phyloP scores from a whole-genome alignment of 2,797 vertebrate species.

The Echiichthys vipera region DNA sequence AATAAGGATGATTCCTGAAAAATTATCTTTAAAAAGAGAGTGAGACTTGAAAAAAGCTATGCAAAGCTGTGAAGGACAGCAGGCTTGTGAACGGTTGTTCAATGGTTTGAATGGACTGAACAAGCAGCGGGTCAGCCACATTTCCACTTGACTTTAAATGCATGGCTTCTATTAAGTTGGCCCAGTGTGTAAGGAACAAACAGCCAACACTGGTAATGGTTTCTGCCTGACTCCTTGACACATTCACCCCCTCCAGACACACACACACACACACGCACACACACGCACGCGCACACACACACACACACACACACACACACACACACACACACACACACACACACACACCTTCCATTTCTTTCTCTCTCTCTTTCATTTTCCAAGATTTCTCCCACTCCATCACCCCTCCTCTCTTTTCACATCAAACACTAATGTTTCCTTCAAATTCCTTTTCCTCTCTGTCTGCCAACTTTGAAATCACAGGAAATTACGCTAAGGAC shows the following conservation, averaged over 20 bases:
- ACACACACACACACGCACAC: conserved; percentile 10
- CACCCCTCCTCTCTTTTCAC: conserved; percentile 73
- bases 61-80: conserved; percentile 43
- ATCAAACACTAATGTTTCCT: conserved; percentile 87
- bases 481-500: conserved; percentile 86
- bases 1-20: conserved; percentile 14
- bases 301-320: background rate
- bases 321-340: background rate
- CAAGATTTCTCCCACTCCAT: conserved; percentile 71
- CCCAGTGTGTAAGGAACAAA: conserved; percentile 76
- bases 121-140: conserved; percentile 58
- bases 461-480: conserved; percentile 87
- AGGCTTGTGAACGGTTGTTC: conserved; percentile 28
- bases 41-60: conserved; percentile 8
- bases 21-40: conserved; percentile 18
- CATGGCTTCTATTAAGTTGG: conserved; percentile 80
- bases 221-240: conserved; percentile 82
- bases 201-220: conserved; percentile 81
- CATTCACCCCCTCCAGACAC: conserved; percentile 60
- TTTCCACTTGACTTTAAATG: conserved; percentile 81
- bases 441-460: conserved; percentile 85
- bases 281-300: conserved; percentile 14
- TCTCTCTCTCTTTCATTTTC: conserved; percentile 74
- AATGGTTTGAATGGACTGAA: conserved; percentile 55
- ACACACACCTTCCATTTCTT: conserved; percentile 1